Evolutionary conservation across 2,797 vertebrate genomes (phyloP).

Genomic region (Podarcis lilfordi): DNA sequence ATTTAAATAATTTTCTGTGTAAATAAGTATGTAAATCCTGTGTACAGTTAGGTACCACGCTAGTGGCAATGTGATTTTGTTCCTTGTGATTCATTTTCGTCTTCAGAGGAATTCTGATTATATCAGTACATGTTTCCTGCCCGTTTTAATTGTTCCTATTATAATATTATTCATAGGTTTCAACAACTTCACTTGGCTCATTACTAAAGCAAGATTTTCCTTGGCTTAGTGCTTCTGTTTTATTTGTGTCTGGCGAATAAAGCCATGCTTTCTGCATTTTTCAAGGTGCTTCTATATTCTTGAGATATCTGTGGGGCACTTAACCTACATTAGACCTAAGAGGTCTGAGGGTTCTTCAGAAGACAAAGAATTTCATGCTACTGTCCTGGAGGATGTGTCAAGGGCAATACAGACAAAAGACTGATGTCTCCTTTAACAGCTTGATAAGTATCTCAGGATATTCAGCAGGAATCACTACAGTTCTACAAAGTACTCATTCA

Average conservation of each 20-base stretch:
- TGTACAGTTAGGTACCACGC: conserved; percentile 27
- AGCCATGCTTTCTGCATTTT: conserved; percentile 44
- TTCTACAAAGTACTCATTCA: conserved; percentile 81
- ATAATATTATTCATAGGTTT: conserved; percentile 16
- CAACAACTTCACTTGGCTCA: neutral
- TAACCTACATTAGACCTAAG: conserved; percentile 84
- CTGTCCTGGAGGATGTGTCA: conserved; percentile 85
- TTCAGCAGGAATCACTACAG: conserved; percentile 80
- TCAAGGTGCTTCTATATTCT: conserved; percentile 80
- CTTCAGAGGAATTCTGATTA: conserved; percentile 46
- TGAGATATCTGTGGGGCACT: conserved; percentile 80
- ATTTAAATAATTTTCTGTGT: conserved; percentile 10
- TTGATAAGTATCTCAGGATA: conserved; percentile 86
- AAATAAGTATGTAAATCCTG: conserved; percentile 60
- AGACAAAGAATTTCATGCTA: conserved; percentile 86
- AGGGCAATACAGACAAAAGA: conserved; percentile 89
- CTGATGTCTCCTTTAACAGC: conserved; percentile 85
- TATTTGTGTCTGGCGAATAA: conserved; percentile 66
- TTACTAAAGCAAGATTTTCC: conserved; percentile 28
- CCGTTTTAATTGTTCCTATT: conserved; percentile 30
- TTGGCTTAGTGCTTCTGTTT: conserved; percentile 38
- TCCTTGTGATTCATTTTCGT: conserved; percentile 56
- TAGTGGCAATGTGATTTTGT: conserved; percentile 62
- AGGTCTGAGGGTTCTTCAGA: conserved; percentile 81
- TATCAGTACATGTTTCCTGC: conserved; percentile 26